Conservation (phyloP, 37 sponge, comb jelly and placozoan species). For the Dysidea cf. avara region DNA sequence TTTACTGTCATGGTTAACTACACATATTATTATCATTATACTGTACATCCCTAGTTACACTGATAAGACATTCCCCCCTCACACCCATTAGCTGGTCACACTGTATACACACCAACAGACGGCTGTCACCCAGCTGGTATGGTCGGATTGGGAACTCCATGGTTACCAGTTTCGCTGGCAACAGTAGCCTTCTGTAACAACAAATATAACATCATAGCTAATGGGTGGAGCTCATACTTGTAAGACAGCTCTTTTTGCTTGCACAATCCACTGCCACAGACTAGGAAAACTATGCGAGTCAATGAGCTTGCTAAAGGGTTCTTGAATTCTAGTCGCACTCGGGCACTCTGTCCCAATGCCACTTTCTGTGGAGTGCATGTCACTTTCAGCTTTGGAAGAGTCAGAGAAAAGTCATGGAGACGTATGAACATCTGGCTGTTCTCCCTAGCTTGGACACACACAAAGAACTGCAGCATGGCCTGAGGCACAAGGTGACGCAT, state of each 20-base stretch:
- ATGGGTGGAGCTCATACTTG: constrained; percentile 38
- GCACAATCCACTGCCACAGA: constrained; percentile 60
- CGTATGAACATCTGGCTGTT: constrained; percentile 58
- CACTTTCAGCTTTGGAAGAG: constrained; percentile 35
- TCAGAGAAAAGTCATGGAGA: constrained; percentile 47
- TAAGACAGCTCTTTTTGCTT: constrained; percentile 67
- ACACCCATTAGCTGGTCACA: constrained; percentile 80
- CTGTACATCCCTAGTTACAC: background rate
- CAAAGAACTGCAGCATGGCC: constrained; percentile 68
- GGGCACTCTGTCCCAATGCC: constrained; percentile 24
- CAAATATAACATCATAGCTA: background rate
- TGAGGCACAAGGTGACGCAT: constrained; percentile 55
- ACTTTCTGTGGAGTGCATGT: constrained; percentile 25
- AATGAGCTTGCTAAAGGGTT: constrained; percentile 54
- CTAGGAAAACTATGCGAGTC: constrained; percentile 45
- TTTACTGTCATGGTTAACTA: no score
- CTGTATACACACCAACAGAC: constrained; percentile 52
- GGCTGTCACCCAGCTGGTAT: constrained; percentile 18
- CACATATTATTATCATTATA: no score
- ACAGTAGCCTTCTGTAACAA: constrained; percentile 47
- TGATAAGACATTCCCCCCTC: constrained; percentile 10
- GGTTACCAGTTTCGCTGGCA: constrained; percentile 53
- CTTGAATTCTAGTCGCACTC: constrained; percentile 51
- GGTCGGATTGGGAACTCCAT: constrained; percentile 57
- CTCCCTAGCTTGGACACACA: constrained; percentile 64